Evolutionary conservation across 1,140 invertebrate genomes (phyloP).

Genomic region (Trichogramma pretiosum): DNA sequence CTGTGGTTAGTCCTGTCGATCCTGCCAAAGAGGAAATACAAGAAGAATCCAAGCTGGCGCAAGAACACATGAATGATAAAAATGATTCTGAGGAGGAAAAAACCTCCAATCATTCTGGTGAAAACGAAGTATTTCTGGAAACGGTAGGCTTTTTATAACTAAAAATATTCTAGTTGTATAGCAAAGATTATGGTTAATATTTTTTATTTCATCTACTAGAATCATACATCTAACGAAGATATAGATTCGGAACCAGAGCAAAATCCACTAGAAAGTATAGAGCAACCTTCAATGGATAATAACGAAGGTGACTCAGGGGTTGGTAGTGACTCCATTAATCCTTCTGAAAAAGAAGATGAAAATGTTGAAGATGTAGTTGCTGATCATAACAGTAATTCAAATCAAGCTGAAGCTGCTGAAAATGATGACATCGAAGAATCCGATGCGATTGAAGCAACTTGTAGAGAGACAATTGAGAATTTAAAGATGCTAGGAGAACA

Average conservation of each 20-base stretch:
- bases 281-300: slow-evolving; percentile 34
- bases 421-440: slow-evolving; percentile 38
- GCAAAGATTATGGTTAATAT: neutral
- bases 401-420: slow-evolving; percentile 27
- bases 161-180: no score
- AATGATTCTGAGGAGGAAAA: slow-evolving; percentile 29
- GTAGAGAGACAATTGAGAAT: slow-evolving; percentile 43
- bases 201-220: slow-evolving; percentile 19
- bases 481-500: slow-evolving; percentile 40
- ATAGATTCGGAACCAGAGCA: slow-evolving; percentile 27
- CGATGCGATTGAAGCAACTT: slow-evolving; percentile 39
- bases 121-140: slow-evolving; percentile 41
- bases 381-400: slow-evolving; percentile 33
- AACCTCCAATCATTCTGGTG: slow-evolving; percentile 29
- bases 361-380: slow-evolving; percentile 37
- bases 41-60: slow-evolving; percentile 40
- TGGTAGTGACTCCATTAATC: slow-evolving; percentile 43
- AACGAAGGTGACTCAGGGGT: slow-evolving; percentile 44
- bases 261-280: slow-evolving; percentile 36
- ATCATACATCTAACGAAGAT: slow-evolving; percentile 35
- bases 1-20: no score
- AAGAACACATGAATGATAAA: slow-evolving; percentile 34
- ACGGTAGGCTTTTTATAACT: no score
- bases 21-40: no score
- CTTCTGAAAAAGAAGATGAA: slow-evolving; percentile 40